These are phyloP conservation scores for Cydia strobilella DNA, from an alignment of 1,140 invertebrate species.

Conservation along the genomic window DNA sequence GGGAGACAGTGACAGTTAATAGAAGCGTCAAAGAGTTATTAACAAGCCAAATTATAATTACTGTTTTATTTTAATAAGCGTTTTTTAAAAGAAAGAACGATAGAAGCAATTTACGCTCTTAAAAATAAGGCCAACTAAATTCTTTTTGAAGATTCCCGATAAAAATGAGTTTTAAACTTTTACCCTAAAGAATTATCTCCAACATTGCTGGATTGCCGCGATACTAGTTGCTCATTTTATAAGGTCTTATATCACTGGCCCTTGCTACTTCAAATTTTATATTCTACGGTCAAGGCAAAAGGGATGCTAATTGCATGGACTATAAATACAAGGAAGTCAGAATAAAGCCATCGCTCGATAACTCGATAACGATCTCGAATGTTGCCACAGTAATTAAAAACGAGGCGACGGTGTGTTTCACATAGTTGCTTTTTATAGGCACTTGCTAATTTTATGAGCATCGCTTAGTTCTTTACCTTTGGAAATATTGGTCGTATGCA, in stretches of 20 bases:
- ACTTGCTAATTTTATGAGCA: constrained; percentile 16
- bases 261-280: neutral
- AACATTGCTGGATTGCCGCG: constrained; percentile 16
- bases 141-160: neutral
- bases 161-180: constrained; percentile 17
- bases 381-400: constrained; percentile 52
- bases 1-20: constrained; percentile 1
- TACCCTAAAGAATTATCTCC: constrained; percentile 6
- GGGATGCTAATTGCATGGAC: neutral
- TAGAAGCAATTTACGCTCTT: neutral
- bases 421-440: constrained; percentile 29
- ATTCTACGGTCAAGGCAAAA: neutral
- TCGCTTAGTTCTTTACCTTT: neutral
- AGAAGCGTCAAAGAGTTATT: neutral
- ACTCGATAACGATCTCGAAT: constrained; percentile 52
- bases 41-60: neutral
- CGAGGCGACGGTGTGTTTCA: constrained; percentile 33
- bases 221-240: neutral
- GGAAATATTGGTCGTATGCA: neutral
- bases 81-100: neutral
- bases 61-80: neutral
- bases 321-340: constrained; percentile 50
- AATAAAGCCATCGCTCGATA: constrained; percentile 44
- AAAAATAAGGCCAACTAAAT: neutral
- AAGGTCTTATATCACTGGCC: neutral